These are phyloP conservation scores for Megaptera novaeangliae DNA, from an alignment of 2,113 vertebrate species.

Conservation along the genomic window DNA sequence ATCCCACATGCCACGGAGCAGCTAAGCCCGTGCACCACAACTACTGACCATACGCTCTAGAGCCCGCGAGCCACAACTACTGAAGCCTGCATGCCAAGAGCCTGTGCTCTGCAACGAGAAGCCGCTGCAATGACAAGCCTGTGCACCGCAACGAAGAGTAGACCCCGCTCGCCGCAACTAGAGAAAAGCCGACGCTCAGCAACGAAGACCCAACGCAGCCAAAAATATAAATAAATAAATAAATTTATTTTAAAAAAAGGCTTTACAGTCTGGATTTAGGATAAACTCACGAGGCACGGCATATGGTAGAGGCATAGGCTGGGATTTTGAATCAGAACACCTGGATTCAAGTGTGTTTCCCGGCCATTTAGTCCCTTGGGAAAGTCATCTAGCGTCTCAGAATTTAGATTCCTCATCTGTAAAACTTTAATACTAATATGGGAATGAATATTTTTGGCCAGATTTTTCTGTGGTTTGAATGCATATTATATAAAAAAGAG, in stretches of 20 bases:
- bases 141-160: too few species aligned
- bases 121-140: too few species aligned
- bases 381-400: neutral
- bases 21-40: too few species aligned
- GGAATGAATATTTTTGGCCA: neutral
- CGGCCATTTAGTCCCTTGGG: neutral
- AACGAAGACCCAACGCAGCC: too few species aligned
- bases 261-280: neutral
- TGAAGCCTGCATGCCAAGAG: too few species aligned
- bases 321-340: neutral
- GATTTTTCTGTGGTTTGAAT: neutral
- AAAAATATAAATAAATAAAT: too few species aligned
- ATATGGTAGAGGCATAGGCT: neutral
- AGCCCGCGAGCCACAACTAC: too few species aligned
- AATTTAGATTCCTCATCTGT: neutral
- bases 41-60: too few species aligned
- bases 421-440: neutral
- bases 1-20: too few species aligned
- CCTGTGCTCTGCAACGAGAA: too few species aligned
- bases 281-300: neutral
- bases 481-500: neutral
- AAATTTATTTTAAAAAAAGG: neutral
- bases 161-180: too few species aligned
- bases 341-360: neutral
- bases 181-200: too few species aligned